Evolutionary conservation across 2,113 vertebrate species (phyloP).

Genomic region (Corydoras maculifer): DNA sequence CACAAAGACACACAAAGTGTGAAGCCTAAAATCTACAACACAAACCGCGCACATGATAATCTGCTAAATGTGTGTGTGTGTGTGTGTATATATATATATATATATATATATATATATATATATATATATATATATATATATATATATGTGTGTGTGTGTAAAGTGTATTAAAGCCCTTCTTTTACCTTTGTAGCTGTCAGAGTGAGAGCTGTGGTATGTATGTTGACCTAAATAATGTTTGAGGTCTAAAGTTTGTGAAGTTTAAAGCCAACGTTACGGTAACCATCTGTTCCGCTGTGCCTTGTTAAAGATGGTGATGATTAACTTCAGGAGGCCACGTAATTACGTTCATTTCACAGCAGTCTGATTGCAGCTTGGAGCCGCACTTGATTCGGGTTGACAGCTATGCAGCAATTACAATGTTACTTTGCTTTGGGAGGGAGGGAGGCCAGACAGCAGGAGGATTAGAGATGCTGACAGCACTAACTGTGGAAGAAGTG

Average conservation of each 20-base stretch:
- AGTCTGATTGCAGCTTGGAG: constrained; percentile 41
- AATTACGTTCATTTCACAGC: constrained; percentile 38
- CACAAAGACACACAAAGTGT: no score
- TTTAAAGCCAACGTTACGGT: constrained; percentile 13
- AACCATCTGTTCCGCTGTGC: constrained; percentile 21
- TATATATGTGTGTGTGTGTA: no score
- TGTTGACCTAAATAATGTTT: no score
- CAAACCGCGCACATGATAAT: no score
- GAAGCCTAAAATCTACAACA: no score
- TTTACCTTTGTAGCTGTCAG: no score
- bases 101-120: no score
- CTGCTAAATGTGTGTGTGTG: no score
- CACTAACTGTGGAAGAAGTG: constrained; percentile 25
- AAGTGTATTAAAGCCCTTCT: no score
- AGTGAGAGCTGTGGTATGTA: no score
- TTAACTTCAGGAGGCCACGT: constrained; percentile 37
- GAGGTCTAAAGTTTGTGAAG: constrained; percentile 1
- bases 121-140: no score
- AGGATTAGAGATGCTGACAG: constrained; percentile 19
- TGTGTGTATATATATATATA: no score
- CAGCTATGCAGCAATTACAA: constrained; percentile 40
- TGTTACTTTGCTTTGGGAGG: background rate
- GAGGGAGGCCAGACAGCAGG: background rate
- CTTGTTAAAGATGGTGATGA: constrained; percentile 35
- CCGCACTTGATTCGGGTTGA: constrained; percentile 38